Percentiles rank a stretch among this genome's conserved stretches.
Conservation (phyloP, 2,113 vertebrate species). For the Ammodytes marinus region DNA sequence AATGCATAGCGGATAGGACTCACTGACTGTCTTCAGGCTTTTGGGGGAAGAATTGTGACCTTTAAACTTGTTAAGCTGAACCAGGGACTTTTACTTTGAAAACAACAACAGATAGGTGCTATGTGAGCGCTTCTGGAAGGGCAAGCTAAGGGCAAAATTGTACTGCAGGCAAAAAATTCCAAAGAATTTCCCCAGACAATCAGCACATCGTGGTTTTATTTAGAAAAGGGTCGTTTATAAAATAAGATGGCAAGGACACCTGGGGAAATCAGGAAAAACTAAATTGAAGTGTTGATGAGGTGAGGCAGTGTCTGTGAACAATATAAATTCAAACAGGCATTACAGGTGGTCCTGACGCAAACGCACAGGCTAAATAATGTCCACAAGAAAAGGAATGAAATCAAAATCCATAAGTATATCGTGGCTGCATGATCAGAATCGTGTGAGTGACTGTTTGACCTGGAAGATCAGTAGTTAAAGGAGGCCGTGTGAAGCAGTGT, state of each 20-base stretch:
- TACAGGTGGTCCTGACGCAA: not conserved
- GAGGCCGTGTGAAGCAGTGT: not conserved
- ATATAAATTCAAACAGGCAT: conserved; percentile 8
- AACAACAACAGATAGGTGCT: conserved; percentile 49
- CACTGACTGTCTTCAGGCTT: conserved; percentile 39
- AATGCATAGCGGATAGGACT: conserved; percentile 56
- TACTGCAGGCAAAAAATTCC: conserved; percentile 31
- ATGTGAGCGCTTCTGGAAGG: conserved; percentile 57
- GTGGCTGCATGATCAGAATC: not conserved
- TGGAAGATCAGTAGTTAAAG: not conserved
- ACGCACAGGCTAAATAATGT: not conserved
- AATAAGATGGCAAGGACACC: conserved; percentile 24
- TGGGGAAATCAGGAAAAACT: conserved; percentile 1
- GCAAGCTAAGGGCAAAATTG: conserved; percentile 50
- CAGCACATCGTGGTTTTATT: conserved; percentile 19
- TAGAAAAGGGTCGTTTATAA: conserved; percentile 5
- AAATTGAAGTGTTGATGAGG: conserved; percentile 2
- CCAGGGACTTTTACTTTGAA: conserved; percentile 46
- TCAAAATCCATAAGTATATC: not conserved
- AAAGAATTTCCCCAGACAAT: conserved; percentile 31
- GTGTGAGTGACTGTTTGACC: not conserved
- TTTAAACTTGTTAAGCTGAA: conserved; percentile 60
- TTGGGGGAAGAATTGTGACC: conserved; percentile 48
- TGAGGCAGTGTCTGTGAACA: not conserved
- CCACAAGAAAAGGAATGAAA: not conserved